phyloP scores from a whole-genome alignment of 2,888 invertebrate species.

The Mythimna loreyi region DNA sequence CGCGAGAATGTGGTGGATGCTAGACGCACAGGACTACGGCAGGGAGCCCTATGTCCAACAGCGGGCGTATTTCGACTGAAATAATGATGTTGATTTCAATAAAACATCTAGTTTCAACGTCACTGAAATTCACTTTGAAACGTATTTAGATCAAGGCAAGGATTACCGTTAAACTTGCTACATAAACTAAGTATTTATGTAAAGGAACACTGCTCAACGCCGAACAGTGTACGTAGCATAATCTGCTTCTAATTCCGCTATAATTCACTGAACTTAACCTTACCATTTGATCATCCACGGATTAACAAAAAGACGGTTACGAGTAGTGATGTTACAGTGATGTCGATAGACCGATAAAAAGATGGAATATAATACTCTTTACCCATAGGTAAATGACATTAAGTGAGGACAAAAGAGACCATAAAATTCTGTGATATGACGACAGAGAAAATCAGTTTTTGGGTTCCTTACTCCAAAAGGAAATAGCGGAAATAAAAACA shows the following conservation, averaged over 20 bases:
- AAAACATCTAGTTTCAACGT: neutral
- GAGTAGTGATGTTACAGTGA: slow-evolving; percentile 31
- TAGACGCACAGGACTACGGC: too few species aligned
- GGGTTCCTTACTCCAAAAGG: too few species aligned
- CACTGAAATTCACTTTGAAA: slow-evolving; percentile 10
- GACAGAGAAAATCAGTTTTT: too few species aligned
- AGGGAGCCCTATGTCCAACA: too few species aligned
- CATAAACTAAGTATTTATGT: slow-evolving; percentile 49
- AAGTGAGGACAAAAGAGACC: too few species aligned
- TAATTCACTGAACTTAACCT: slow-evolving; percentile 61
- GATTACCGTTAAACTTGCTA: slow-evolving; percentile 40
- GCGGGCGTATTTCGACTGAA: too few species aligned
- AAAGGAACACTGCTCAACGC: slow-evolving; percentile 31
- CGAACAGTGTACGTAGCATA: slow-evolving; percentile 35
- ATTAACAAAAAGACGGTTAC: slow-evolving; percentile 61
- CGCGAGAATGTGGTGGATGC: too few species aligned
- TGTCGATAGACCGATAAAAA: slow-evolving; percentile 15
- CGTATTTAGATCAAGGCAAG: slow-evolving; percentile 1
- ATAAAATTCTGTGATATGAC: too few species aligned
- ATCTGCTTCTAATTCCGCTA: slow-evolving; percentile 52
- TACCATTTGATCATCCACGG: slow-evolving; percentile 61
- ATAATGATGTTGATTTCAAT: too few species aligned
- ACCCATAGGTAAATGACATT: too few species aligned
- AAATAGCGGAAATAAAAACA: too few species aligned
- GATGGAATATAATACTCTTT: neutral